Conservation (phyloP, 2,797 vertebrate species). For the Oryzias dopingdopingensis region DNA sequence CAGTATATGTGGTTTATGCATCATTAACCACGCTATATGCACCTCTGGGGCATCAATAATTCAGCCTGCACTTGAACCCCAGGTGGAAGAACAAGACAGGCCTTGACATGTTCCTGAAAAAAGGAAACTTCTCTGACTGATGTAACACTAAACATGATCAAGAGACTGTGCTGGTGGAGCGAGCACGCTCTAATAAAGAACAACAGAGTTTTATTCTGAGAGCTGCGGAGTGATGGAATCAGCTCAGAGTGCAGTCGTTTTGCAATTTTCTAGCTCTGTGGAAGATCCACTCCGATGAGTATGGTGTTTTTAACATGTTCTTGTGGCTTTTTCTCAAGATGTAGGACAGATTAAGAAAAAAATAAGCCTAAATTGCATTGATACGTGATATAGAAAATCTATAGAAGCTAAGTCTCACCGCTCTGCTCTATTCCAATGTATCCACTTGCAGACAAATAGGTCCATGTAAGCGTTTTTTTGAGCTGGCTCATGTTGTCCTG, state of each 20-base stretch:
- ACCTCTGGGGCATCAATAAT: slow-evolving; percentile 70
- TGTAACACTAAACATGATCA: slow-evolving; percentile 58
- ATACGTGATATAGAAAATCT: no score
- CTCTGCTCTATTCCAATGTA: no score
- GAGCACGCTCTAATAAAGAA: slow-evolving; percentile 45
- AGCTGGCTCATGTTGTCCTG: no score
- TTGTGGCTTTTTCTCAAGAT: no score
- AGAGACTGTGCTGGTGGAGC: slow-evolving; percentile 46
- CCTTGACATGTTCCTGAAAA: slow-evolving; percentile 57
- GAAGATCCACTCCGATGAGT: neutral
- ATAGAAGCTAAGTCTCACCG: no score
- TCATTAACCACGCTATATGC: slow-evolving; percentile 55
- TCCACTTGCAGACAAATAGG: no score
- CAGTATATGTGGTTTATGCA: slow-evolving; percentile 47
- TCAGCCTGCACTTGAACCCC: slow-evolving; percentile 57
- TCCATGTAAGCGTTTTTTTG: neutral
- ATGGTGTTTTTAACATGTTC: no score
- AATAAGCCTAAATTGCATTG: no score
- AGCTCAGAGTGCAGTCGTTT: slow-evolving; percentile 24
- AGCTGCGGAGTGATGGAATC: slow-evolving; percentile 33
- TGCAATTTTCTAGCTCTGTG: slow-evolving; percentile 22
- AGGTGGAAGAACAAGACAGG: slow-evolving; percentile 51
- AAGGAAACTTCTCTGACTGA: slow-evolving; percentile 52
- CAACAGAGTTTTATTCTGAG: slow-evolving; percentile 45
- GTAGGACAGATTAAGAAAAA: no score